Evolutionary conservation across 2,888 invertebrate species (phyloP), one percentile per base, ranked within the genome.

Genomic region (Dioctria linearis): DNA sequence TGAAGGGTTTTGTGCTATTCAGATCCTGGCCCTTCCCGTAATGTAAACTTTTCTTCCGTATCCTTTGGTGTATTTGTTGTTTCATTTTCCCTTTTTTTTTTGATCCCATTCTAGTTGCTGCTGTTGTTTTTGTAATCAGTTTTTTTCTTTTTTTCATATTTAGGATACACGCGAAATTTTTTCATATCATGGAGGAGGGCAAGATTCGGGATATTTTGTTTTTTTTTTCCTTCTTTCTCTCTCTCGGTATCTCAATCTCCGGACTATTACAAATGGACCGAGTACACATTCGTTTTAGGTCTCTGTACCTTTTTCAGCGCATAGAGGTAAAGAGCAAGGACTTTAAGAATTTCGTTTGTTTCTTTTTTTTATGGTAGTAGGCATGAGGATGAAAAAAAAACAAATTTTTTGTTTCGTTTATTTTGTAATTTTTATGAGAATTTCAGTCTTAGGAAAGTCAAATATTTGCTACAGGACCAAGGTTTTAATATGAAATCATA

Each of bases 41-140:
- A 63, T 66, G 80, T 79, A 25, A 51, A 65, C 66, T 76, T 69
- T 75, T 13, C 75, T 73, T 54, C 54, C 80, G 80, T 79, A 67
- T 80, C 80, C 76, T 80, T 73, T 80, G 73, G 80, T 73, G 51
- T 73, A 67, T 81, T 65, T 73, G 75, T 76, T 66, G 13, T 37
- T 49, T 49, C 51, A 25, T 59, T 75, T 39, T 63, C 54, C 5
- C 37, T 54, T 63, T 40, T 63, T 78, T 81, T 78, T 49, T 54
- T n/a, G n/a, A 25, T 49, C 65, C 54, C 46, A 63, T 73, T 6
- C 49, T 79, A 46, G 40, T 46, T 46, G 13, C 6, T 43, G 11
- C 54, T 75, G 39, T 78, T 59, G 75, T 46, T 25, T 73, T 49
- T 71, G 73, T 66, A 57, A 59, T 42, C 69, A 69, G 69, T 69